Conservation (phyloP, 2,797 vertebrate genomes). For the Buphagus erythrorhynchus region DNA sequence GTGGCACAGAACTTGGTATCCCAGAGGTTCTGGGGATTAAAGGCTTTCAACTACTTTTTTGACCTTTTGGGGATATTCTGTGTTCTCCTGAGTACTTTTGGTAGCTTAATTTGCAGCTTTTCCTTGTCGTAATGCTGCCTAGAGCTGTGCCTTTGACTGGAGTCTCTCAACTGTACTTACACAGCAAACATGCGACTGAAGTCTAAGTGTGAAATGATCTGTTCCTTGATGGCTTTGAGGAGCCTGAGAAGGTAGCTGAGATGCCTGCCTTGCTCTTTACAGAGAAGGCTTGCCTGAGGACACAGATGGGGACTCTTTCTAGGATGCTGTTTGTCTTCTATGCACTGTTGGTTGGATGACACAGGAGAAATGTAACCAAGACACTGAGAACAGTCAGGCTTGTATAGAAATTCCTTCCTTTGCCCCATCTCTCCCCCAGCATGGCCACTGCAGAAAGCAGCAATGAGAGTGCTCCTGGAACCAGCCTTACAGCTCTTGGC, state of each 20-base stretch:
- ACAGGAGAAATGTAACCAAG: background rate
- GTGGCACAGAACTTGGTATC: background rate
- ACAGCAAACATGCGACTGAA: background rate
- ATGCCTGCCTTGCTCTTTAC: background rate
- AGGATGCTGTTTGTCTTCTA: background rate
- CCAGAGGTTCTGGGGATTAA: slow-evolving; percentile 3
- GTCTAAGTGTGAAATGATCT: background rate
- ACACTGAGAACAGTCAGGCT: background rate
- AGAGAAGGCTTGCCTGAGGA: background rate
- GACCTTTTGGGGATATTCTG: background rate
- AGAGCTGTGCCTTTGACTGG: background rate
- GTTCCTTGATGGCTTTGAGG: background rate
- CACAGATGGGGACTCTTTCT: background rate
- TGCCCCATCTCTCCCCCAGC: background rate
- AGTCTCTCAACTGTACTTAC: background rate
- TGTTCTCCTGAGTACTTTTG: background rate
- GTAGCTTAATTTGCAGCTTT: background rate
- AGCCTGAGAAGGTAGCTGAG: background rate
- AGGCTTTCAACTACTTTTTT: background rate
- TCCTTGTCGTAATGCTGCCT: background rate
- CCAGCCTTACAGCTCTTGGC: background rate
- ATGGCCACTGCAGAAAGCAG: background rate
- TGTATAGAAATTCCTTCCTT: background rate
- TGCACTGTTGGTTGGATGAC: background rate
- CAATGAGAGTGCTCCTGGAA: background rate